Percentiles rank a stretch among this genome's conserved stretches.
phyloP scores from a whole-genome alignment of 1,140 invertebrate genomes.

The Apis laboriosa region DNA sequence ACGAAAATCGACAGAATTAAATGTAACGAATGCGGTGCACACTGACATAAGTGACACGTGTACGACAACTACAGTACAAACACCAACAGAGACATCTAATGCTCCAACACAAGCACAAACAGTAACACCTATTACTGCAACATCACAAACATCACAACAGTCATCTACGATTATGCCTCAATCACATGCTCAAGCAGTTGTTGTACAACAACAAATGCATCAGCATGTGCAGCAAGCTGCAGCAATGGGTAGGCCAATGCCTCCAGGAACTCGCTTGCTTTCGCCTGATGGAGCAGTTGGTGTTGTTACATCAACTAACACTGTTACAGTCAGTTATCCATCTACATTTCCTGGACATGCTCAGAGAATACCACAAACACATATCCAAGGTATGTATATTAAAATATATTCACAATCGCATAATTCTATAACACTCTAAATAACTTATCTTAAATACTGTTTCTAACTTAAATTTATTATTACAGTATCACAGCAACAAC shows the following conservation, averaged over 20 bases:
- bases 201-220: conserved; percentile 81
- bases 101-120: conserved; percentile 62
- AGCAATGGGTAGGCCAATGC: conserved; percentile 83
- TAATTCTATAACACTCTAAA: not conserved
- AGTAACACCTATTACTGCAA: conserved; percentile 58
- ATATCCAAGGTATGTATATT: conserved; percentile 73
- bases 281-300: conserved; percentile 85
- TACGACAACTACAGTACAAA: conserved; percentile 57
- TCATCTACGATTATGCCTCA: conserved; percentile 64
- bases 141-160: conserved; percentile 62
- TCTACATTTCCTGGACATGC: conserved; percentile 79
- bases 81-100: conserved; percentile 64
- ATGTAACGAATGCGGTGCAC: conserved; percentile 52
- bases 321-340: conserved; percentile 84
- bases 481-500: conserved; percentile 72
- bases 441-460: too few relatives aligned
- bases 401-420: not conserved
- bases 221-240: conserved; percentile 84
- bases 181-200: conserved; percentile 71
- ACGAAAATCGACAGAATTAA: conserved; percentile 70
- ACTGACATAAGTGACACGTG: conserved; percentile 59
- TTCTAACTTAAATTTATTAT: conserved; percentile 3
- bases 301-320: conserved; percentile 84
- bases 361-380: conserved; percentile 73
- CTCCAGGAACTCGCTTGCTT: conserved; percentile 83